Evolutionary conservation across 2,797 vertebrate species (phyloP).

Genomic region (Coccyzus lansbergi): DNA sequence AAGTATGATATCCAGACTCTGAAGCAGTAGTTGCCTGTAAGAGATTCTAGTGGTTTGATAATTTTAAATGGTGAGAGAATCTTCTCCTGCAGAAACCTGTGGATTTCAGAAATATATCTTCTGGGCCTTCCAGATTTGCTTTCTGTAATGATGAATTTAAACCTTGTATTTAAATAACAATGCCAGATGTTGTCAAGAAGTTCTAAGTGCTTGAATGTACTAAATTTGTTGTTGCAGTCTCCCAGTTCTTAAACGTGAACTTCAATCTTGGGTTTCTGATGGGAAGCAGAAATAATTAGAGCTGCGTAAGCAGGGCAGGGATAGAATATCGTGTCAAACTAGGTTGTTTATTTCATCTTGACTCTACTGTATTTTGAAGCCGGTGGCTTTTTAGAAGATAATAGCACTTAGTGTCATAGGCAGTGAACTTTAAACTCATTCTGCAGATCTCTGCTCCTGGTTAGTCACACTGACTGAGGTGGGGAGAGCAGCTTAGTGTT

Average conservation of each 20-base stretch:
- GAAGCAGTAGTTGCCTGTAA: neutral
- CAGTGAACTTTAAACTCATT: neutral
- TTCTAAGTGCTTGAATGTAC: neutral
- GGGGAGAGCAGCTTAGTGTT: neutral
- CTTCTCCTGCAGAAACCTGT: neutral
- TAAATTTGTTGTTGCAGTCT: neutral
- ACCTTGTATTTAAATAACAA: neutral
- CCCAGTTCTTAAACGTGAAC: neutral
- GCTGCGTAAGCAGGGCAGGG: neutral
- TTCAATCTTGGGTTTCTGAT: neutral
- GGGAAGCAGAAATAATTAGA: neutral
- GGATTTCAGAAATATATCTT: neutral
- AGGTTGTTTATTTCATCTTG: neutral
- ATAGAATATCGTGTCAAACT: neutral
- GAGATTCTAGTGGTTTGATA: rapidly evolving
- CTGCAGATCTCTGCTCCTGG: neutral
- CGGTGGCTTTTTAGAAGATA: neutral
- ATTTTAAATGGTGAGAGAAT: neutral
- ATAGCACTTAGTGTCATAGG: neutral
- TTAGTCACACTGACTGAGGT: neutral
- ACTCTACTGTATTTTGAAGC: neutral
- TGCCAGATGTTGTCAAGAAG: neutral
- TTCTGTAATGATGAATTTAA: neutral
- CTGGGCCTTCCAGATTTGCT: neutral
- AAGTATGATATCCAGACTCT: neutral